Evolutionary conservation across 2,797 vertebrate species (phyloP).

Genomic region (Remorina albescens): DNA sequence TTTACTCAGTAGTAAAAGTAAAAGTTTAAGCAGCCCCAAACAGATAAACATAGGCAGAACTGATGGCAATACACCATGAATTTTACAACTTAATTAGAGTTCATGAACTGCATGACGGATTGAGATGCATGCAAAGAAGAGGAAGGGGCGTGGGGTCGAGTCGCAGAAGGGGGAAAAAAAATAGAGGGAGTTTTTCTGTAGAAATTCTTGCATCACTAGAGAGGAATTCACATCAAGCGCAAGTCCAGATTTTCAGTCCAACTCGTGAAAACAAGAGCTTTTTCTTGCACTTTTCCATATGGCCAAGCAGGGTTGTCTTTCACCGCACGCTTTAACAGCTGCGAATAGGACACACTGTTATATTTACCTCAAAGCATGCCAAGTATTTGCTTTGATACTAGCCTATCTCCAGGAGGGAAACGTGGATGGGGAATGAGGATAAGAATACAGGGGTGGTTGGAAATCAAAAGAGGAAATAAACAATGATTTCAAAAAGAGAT

Average conservation of each 20-base stretch:
- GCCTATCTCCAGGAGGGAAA: conserved; percentile 59
- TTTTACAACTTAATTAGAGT: conserved; percentile 46
- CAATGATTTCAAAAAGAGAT: background rate
- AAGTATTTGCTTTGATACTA: conserved; percentile 72
- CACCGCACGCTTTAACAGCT: conserved; percentile 59
- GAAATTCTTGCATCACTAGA: conserved; percentile 76
- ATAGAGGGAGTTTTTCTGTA: conserved; percentile 34
- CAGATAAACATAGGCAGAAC: conserved; percentile 28
- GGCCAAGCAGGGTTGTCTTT: conserved; percentile 38
- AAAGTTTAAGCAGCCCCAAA: conserved; percentile 33
- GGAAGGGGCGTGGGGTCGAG: conserved; percentile 38
- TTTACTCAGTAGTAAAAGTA: conserved; percentile 42
- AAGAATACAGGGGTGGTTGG: conserved; percentile 24
- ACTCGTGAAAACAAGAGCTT: conserved; percentile 54
- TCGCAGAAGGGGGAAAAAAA: background rate
- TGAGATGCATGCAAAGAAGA: conserved; percentile 31
- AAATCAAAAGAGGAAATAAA: conserved; percentile 33
- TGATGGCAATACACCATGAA: conserved; percentile 15
- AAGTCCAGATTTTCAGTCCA: conserved; percentile 67
- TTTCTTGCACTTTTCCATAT: conserved; percentile 59
- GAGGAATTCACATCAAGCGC: conserved; percentile 75
- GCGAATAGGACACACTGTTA: conserved; percentile 64
- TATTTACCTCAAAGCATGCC: conserved; percentile 71
- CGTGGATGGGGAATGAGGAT: conserved; percentile 34
- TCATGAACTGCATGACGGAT: conserved; percentile 53